Conservation (phyloP, 2,113 vertebrate genomes). For the Meles meles region DNA sequence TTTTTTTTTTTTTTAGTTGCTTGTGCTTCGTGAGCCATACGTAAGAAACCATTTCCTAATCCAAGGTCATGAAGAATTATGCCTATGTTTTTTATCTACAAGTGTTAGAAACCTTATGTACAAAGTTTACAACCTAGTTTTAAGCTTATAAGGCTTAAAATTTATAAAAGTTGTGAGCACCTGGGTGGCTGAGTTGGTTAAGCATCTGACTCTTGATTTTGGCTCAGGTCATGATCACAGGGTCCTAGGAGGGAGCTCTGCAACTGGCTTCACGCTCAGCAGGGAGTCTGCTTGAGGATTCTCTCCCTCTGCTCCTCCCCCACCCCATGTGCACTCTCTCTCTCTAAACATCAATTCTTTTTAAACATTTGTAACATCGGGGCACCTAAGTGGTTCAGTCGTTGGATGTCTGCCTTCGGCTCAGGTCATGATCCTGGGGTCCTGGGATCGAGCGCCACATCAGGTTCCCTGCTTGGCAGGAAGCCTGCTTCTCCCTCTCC, state of each 20-base stretch:
- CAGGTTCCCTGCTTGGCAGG: too few relatives aligned
- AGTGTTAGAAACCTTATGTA: not conserved
- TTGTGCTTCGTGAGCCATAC: not conserved
- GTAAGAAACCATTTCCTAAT: slow-evolving; percentile 20
- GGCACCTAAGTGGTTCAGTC: too few relatives aligned
- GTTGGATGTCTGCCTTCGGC: too few relatives aligned
- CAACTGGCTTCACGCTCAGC: too few relatives aligned
- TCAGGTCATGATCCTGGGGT: too few relatives aligned
- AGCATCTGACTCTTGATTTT: not conserved
- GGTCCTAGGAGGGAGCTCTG: not conserved
- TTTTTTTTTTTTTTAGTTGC: slow-evolving; percentile 17
- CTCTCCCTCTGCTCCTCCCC: not conserved
- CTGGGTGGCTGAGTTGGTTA: not conserved
- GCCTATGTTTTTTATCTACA: not conserved
- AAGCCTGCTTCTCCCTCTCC: too few relatives aligned
- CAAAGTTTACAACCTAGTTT: slow-evolving; percentile 1
- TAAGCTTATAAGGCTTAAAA: not conserved
- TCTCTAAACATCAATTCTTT: not conserved
- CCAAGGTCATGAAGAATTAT: not conserved
- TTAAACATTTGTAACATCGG: too few relatives aligned
- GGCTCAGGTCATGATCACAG: not conserved
- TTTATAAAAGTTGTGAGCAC: not conserved
- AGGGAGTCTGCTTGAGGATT: not conserved
- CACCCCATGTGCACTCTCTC: not conserved
- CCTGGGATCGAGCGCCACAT: too few relatives aligned